These are phyloP conservation scores for Alloplasta piceator DNA, from an alignment of 2,888 invertebrate species.

Conservation along the genomic window DNA sequence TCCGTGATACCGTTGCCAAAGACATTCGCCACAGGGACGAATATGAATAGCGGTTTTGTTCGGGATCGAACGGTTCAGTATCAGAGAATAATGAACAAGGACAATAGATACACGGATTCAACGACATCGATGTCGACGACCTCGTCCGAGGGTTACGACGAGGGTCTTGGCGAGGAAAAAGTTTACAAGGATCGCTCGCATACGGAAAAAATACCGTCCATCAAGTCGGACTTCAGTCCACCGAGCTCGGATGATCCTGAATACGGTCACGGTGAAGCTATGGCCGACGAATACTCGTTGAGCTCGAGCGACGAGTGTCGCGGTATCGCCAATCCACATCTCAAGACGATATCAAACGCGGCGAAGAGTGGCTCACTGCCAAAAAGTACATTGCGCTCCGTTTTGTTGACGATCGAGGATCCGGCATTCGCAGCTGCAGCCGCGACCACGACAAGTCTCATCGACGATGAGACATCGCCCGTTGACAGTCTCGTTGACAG, in stretches of 20 bases:
- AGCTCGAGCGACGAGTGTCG: conserved; percentile 84
- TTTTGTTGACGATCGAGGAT: conserved; percentile 88
- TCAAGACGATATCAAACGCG: conserved; percentile 73
- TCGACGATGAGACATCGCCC: conserved; percentile 93
- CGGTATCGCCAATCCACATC: conserved; percentile 72
- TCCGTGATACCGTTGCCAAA: conserved; percentile 88
- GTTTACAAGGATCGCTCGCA: conserved; percentile 88
- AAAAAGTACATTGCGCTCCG: conserved; percentile 80
- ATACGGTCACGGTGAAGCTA: conserved; percentile 87
- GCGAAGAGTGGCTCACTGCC: conserved; percentile 76
- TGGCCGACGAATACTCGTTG: conserved; percentile 85
- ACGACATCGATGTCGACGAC: conserved; percentile 82
- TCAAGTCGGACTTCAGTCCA: conserved; percentile 82
- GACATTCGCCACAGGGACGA: conserved; percentile 73
- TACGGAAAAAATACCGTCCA: conserved; percentile 84
- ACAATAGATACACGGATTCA: conserved; percentile 80
- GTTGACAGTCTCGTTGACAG: conserved; percentile 91
- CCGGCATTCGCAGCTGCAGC: conserved; percentile 90
- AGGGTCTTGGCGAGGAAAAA: conserved; percentile 88
- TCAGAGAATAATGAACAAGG: conserved; percentile 82
- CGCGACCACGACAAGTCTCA: conserved; percentile 87
- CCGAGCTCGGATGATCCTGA: conserved; percentile 85
- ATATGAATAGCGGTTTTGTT: conserved; percentile 83
- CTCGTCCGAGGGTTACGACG: conserved; percentile 83
- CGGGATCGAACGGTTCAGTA: conserved; percentile 84